Conservation (phyloP, 2,888 invertebrate genomes). For the Zaprionus lineosus region DNA sequence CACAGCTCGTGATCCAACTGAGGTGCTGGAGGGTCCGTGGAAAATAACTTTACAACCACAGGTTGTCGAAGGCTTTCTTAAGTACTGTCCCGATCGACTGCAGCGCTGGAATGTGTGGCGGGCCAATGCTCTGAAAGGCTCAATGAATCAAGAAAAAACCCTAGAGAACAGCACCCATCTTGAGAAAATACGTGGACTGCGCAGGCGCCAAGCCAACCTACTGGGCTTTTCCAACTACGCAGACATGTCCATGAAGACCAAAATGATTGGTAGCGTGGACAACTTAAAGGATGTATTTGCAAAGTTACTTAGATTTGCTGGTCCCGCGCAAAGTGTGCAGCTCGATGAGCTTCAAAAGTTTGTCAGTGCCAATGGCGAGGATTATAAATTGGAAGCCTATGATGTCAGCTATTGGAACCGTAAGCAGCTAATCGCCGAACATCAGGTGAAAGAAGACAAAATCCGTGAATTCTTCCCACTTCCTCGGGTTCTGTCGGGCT, state of each 20-base stretch:
- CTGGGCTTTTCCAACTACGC: constrained; percentile 91
- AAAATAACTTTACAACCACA: constrained; percentile 89
- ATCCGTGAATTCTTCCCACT: constrained; percentile 92
- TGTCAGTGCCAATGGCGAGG: constrained; percentile 88
- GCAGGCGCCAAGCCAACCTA: constrained; percentile 88
- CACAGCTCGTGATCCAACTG: constrained; percentile 86
- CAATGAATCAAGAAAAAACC: constrained; percentile 85
- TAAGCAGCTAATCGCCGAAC: constrained; percentile 87
- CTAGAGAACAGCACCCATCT: constrained; percentile 89
- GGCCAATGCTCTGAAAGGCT: constrained; percentile 88
- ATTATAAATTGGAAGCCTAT: constrained; percentile 88
- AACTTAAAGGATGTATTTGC: constrained; percentile 89
- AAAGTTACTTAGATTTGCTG: constrained; percentile 87
- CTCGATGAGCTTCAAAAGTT: constrained; percentile 88
- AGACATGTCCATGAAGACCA: constrained; percentile 96
- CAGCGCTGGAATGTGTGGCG: constrained; percentile 94
- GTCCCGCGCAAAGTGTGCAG: constrained; percentile 90
- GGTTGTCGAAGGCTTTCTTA: constrained; percentile 89
- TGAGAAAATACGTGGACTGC: constrained; percentile 89
- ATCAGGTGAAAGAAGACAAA: constrained; percentile 88
- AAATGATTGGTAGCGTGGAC: constrained; percentile 92
- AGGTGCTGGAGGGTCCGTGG: constrained; percentile 91
- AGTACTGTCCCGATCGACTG: constrained; percentile 91
- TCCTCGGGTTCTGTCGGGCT: constrained; percentile 89
- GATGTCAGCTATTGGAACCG: constrained; percentile 95